Percentiles rank a stretch among this genome's conserved stretches.
Conservation (phyloP, 1,140 invertebrate genomes). For the Harpegnathos saltator region DNA sequence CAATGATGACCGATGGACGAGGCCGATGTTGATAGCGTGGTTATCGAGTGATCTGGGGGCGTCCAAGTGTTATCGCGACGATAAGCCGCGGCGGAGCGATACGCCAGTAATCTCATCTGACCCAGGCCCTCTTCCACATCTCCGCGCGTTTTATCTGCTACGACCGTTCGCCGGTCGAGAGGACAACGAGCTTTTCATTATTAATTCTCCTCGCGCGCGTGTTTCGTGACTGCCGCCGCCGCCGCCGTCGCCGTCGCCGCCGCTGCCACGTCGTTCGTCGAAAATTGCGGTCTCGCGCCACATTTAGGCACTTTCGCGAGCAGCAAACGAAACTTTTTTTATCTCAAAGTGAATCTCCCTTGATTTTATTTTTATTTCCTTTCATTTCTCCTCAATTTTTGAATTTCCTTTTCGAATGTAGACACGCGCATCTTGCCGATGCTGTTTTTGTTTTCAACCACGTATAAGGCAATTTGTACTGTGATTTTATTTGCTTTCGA, state of each 20-base stretch:
- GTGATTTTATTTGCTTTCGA: neutral
- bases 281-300: conserved; percentile 20
- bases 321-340: no score
- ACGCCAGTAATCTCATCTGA: conserved; percentile 84
- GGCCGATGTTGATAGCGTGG: conserved; percentile 81
- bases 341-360: no score
- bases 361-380: no score
- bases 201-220: conserved; percentile 23
- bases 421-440: no score
- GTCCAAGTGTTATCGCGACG: conserved; percentile 83
- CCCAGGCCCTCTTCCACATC: conserved; percentile 75
- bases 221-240: neutral
- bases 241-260: no score
- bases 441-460: no score
- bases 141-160: conserved; percentile 57
- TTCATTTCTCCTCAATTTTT: no score
- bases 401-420: no score
- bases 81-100: conserved; percentile 80
- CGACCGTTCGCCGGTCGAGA: neutral
- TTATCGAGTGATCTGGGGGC: conserved; percentile 85
- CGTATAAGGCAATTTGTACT: no score
- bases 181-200: conserved; percentile 24
- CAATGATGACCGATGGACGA: conserved; percentile 79
- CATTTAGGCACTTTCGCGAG: no score
- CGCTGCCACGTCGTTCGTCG: neutral